Base-by-base conservation (phyloP, 1,140 invertebrate species). In the Aphaenogaster floridana region DNA sequence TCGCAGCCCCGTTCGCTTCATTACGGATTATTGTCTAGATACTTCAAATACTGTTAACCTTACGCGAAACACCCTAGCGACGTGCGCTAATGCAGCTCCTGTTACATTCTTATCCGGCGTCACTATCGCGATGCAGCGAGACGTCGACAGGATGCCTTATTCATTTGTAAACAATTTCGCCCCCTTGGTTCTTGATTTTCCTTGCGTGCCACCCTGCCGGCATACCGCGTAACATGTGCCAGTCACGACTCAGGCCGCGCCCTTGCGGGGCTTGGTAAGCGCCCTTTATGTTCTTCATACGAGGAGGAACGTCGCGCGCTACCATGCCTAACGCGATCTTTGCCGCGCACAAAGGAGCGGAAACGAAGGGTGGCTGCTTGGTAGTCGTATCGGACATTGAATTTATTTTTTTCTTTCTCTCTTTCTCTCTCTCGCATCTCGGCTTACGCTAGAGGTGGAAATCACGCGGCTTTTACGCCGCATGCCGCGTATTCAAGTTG, bases 311-410 rank as follows among this genome's bases (percentile, higher is more conserved):
- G 21, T 21, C 78, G 45, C 39, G 63, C 52, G 13, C 61, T 45
- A 45, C 68, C 54, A 17, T 39, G 64, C 52, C 34, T 85, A 85
- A 89, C 81, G 72, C 57, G 77, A 86, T 86, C 50, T 79, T 80
- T 57, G 36, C 1, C 36, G 17, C 28, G 68, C 28, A 76, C 66
- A 79, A 68, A 88, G 42, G n/a, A 74, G 0, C 80, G 86, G 86
- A 86, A 88, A 74, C 88, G 80, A 79, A 88, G 88, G 87, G 88
- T 86, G 57, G 45, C 57, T 69, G 71, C 79, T 79, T 79, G 80
- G 28, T n/a, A 74, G 83, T 85, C 54, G 86, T 76, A 64, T 69
- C 50, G 34, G 21, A 42, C 50, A 72, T 50, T 79, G 86, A 57
- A 89, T 89, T 89, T 72, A 86, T 59, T 89, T 86, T 80, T 83